Percentiles rank a stretch among this genome's conserved stretches.
These are phyloP conservation scores for Thecophora atra DNA, from an alignment of 2,888 invertebrate genomes.

Conservation along the genomic window DNA sequence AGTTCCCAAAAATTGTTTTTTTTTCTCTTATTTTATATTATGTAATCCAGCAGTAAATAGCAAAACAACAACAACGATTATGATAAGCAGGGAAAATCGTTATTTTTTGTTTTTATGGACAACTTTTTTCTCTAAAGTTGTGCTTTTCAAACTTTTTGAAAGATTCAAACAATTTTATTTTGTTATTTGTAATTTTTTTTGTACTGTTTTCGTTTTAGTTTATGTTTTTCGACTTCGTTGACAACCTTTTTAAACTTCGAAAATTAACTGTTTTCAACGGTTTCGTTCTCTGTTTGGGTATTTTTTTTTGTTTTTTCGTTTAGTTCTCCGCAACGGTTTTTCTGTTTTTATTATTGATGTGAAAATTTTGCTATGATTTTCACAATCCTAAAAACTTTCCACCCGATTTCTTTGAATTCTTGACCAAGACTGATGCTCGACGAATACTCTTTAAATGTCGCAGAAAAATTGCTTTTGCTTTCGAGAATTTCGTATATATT, in stretches of 20 bases:
- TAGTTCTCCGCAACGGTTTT: neutral
- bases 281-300: neutral
- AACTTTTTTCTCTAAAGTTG: neutral
- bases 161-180: neutral
- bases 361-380: slow-evolving; percentile 13
- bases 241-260: neutral
- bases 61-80: neutral
- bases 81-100: no score
- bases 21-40: neutral
- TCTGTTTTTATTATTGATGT: neutral
- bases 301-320: no score
- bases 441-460: slow-evolving; percentile 19
- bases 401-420: slow-evolving; percentile 32
- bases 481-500: slow-evolving; percentile 8
- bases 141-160: neutral
- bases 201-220: neutral
- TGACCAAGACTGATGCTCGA: slow-evolving; percentile 32
- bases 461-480: neutral
- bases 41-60: slow-evolving; percentile 3
- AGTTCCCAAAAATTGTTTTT: neutral
- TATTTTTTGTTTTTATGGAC: neutral
- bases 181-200: neutral
- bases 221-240: neutral
- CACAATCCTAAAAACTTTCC: neutral
- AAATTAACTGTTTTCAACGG: neutral